Evolutionary conservation across 2,113 vertebrate genomes (phyloP), one percentile per base, ranked within the genome.

Genomic region (Anguilla rostrata): DNA sequence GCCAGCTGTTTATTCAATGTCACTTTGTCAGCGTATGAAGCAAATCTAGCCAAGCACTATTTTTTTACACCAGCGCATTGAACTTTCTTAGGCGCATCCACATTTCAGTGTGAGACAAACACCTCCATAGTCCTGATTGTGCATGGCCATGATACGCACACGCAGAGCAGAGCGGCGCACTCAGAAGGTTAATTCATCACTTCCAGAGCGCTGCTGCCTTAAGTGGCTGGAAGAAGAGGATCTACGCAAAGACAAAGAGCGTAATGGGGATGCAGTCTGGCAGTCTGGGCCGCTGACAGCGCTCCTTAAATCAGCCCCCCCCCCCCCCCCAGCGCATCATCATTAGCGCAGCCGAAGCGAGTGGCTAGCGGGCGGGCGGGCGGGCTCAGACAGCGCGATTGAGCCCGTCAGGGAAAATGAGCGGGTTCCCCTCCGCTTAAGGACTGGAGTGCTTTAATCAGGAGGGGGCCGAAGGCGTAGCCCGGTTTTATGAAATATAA

Each of bases 351-450:
- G 20, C 18, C 22, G 12, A 66, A 26, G 60, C 49, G 81, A 86
- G 81, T n/a, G 9, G 26, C 71, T 34, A 34, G 34, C 34, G 34
- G 34, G 34, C 0, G 34, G 34, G 18, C 34, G 26, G 5, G 26
- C 2, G 26, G 16, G 71, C 11, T 75, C 11, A 75, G 71, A 81
- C 85, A 41, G 85, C 78, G 29, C 56, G 43, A 60, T 63, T 60
- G 85, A 81, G 15, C 84, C 80, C 39, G 84, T 79, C 53, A 53
- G 18, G 1, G 29, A 16, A 85, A 86, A 86, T 86, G 34, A 86
- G 60, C 7, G 14, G 85, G 78, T 81, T 39, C 49, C 78, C 63
- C 78, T 81, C 22, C 29, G 57, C 78, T 86, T 46, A 86, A 85
- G 84, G 12, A 18, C 43, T 29, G 39, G 39, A 12, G 53, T 20